Evolutionary conservation across 2,113 vertebrate genomes (phyloP).

Genomic region (Bambusicola thoracicus): DNA sequence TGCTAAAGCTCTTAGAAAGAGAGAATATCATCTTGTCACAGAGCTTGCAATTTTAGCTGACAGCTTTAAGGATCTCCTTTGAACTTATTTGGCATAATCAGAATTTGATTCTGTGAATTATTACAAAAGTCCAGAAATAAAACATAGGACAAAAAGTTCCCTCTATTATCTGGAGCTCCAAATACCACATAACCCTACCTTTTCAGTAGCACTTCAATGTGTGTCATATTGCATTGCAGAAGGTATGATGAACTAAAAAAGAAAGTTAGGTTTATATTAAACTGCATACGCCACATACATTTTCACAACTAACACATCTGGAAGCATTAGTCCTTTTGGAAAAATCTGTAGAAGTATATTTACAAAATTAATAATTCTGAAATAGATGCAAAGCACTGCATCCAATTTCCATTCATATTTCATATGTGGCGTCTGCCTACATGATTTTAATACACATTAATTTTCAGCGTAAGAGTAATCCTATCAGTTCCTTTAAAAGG

Average conservation of each 20-base stretch:
- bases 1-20: background rate
- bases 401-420: background rate
- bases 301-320: background rate
- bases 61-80: background rate
- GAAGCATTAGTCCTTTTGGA: background rate
- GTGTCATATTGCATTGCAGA: conserved; percentile 89
- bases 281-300: background rate
- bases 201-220: conserved; percentile 84
- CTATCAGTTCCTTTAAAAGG: background rate
- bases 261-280: conserved; percentile 6
- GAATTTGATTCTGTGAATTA: background rate
- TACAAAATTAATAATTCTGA: background rate
- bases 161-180: background rate
- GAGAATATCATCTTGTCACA: background rate
- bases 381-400: background rate
- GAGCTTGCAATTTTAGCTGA: background rate
- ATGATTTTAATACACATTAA: background rate
- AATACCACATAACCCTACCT: conserved; percentile 79
- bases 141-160: background rate
- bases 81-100: background rate
- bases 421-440: background rate
- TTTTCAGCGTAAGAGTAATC: background rate
- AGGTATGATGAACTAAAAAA: conserved; percentile 88
- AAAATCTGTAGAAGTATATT: background rate
- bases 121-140: background rate